Base-by-base conservation (phyloP, 2,797 vertebrate genomes). In the Chelidonichthys spinosus region DNA sequence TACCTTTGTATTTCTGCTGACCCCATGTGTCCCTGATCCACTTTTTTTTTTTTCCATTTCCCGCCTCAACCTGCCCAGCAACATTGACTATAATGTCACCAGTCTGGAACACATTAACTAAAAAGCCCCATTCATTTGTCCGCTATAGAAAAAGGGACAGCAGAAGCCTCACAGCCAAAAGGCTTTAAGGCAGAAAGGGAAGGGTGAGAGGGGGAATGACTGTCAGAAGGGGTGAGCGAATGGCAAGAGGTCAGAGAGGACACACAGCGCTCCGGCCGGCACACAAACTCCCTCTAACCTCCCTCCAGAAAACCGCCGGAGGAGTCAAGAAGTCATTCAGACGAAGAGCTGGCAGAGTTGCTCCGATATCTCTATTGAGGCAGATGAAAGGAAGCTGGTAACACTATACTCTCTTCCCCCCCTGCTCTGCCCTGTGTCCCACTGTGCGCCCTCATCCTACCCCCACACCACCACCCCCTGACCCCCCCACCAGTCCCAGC, bases 31-130 rank as follows among this genome's bases (percentile, higher is more conserved):
- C 85, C 82, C 33, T 72, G 47, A 59, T 67, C 46, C 75, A 65
- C 59, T 67, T 47, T 55, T 72, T 59, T 76, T 60, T 53, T 66
- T 82, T 76, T 18, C 25, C 3, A 76, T 83, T 79, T 82, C 69
- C 78, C n/a, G 2, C 37, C 63, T 84, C 64, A 74, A 78, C 70
- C 67, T 59, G 17, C 73, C 61, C 56, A 15, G 58, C 63, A 74
- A 77, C 82, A 42, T 58, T 70, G 69, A 80, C 39, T 32, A 63
- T 79, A 84, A 86, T 80, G 85, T 83, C 75, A 74, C 55, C 11
- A 56, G 82, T 79, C 90, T 94, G 93, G 90, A 92, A 93, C 85
- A 61, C 74, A 93, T 94, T 90, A 92, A 85, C 79, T 55, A 67
- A 79, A 85, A 88, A 55, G 77, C 77, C 62, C 82, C 77, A 59